phyloP scores from a whole-genome alignment of 1,140 invertebrate species.

The Teleogryllus occipitalis region DNA sequence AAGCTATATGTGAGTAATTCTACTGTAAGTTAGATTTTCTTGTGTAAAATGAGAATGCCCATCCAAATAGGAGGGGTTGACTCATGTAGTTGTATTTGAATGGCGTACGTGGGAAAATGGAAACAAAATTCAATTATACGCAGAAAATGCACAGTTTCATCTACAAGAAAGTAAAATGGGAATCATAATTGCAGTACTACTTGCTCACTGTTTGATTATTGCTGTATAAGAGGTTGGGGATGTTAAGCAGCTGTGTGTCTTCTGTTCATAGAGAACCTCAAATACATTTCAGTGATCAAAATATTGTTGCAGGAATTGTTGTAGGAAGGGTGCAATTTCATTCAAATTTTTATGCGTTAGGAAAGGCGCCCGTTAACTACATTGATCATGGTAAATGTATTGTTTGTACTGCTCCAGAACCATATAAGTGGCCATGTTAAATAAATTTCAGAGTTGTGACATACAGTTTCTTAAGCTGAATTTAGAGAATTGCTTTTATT shows the following conservation, averaged over 20 bases:
- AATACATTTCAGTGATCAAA: neutral
- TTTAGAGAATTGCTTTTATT: neutral
- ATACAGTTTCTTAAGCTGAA: neutral
- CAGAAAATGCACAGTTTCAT: neutral
- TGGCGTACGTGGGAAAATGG: neutral
- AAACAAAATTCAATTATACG: neutral
- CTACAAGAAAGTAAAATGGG: neutral
- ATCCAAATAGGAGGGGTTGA: neutral
- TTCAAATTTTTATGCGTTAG: neutral
- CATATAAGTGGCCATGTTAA: neutral
- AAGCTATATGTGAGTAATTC: neutral
- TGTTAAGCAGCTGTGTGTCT: neutral
- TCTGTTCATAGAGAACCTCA: neutral
- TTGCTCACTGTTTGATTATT: neutral
- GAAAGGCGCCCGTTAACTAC: neutral
- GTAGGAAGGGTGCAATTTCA: neutral
- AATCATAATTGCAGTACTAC: neutral
- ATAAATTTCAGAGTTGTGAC: neutral
- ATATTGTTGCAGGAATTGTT: constrained; percentile 1
- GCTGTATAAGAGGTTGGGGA: neutral
- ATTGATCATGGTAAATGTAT: neutral
- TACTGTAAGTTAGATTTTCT: neutral
- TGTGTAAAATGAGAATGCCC: neutral
- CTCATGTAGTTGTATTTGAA: neutral
- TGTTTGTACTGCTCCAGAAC: neutral